Evolutionary conservation across 1,140 invertebrate species (phyloP).

Genomic region (Aphaenogaster rudis): DNA sequence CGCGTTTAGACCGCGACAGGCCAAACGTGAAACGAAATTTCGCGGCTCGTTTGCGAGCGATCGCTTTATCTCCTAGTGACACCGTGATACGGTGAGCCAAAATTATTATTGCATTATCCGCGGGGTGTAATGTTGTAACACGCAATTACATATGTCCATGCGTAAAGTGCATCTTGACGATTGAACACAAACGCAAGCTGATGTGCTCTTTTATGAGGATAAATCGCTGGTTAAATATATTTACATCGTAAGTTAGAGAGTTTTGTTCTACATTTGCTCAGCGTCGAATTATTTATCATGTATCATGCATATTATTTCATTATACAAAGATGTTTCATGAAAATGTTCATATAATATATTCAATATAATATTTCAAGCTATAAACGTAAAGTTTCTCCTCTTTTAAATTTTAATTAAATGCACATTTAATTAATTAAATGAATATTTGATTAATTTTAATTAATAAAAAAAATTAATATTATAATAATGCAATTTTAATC

Average conservation of each 20-base stretch:
- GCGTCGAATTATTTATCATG: not conserved
- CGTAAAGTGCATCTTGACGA: not conserved
- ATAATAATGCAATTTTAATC: not conserved
- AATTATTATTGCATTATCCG: slow-evolving; percentile 62
- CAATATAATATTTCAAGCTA: not conserved
- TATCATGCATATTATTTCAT: not conserved
- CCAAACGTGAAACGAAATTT: slow-evolving; percentile 65
- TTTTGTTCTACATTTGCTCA: not conserved
- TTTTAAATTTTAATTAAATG: not conserved
- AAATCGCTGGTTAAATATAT: not conserved
- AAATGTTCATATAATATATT: not conserved
- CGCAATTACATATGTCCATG: slow-evolving; percentile 13
- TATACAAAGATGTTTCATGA: slow-evolving; percentile 21
- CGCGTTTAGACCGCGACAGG: slow-evolving; percentile 28
- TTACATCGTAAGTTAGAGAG: not conserved
- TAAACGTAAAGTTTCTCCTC: no score
- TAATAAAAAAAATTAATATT: not conserved
- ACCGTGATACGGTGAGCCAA: slow-evolving; percentile 10
- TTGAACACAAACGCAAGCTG: not conserved
- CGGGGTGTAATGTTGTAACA: slow-evolving; percentile 1
- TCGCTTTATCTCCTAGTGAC: slow-evolving; percentile 48
- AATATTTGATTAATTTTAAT: not conserved
- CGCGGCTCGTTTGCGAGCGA: slow-evolving; percentile 44
- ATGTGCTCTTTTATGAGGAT: not conserved
- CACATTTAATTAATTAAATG: no score